Evolutionary conservation across 2,888 invertebrate species (phyloP).

Genomic region (Cheilosia variabilis): DNA sequence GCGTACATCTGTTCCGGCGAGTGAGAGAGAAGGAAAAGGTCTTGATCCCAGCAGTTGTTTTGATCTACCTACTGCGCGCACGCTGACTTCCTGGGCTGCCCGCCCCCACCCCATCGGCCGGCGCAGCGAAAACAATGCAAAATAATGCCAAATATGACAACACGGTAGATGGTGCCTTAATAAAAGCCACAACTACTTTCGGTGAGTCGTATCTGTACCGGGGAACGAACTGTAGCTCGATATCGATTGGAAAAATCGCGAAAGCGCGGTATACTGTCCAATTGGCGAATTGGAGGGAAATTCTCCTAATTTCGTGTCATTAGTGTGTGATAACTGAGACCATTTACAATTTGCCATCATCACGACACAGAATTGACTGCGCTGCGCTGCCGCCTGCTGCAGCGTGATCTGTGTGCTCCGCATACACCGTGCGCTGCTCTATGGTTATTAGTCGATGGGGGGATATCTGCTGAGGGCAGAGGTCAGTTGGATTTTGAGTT

Average conservation of each 20-base stretch:
- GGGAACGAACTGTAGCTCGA: too few species aligned
- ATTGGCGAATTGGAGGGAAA: conserved; percentile 73
- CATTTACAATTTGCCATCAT: conserved; percentile 84
- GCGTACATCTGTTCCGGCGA: conserved; percentile 1
- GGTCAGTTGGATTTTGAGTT: conserved; percentile 72
- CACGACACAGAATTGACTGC: conserved; percentile 79
- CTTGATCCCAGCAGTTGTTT: conserved; percentile 50
- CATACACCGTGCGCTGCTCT: conserved; percentile 9
- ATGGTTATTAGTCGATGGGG: conserved; percentile 63
- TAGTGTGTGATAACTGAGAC: conserved; percentile 83
- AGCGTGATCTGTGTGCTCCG: conserved; percentile 5
- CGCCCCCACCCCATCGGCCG: too few species aligned
- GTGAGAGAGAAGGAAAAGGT: conserved; percentile 49
- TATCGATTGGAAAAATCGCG: conserved; percentile 30
- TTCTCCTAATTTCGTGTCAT: conserved; percentile 82
- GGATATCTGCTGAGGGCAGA: conserved; percentile 65
- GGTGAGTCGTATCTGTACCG: background rate
- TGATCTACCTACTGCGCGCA: conserved; percentile 45
- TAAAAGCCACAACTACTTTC: conserved; percentile 28
- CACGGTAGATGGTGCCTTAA: conserved; percentile 37
- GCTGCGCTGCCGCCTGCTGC: background rate
- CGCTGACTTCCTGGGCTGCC: conserved; percentile 40
- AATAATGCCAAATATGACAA: conserved; percentile 69
- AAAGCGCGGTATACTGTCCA: conserved; percentile 51
- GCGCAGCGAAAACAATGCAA: conserved; percentile 56